Conservation (phyloP, 2,888 invertebrate genomes). For the Acholoe squamosa region DNA sequence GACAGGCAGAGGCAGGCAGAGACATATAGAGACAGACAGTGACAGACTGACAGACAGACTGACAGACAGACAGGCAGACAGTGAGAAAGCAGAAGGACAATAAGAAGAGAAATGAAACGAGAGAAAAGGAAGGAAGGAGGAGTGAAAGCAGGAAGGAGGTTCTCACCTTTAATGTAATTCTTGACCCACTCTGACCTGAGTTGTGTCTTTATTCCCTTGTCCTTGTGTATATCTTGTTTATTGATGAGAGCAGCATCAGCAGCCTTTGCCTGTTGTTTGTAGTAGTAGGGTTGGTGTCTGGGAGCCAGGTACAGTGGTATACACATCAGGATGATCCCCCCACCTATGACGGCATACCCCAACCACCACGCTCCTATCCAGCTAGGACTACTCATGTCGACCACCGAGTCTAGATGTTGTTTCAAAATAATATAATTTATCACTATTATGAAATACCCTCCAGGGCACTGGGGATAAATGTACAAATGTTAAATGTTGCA, state of each 20-base stretch:
- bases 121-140: too few species aligned
- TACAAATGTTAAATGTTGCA: too few species aligned
- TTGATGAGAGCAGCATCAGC: neutral
- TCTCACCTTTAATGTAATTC: neutral
- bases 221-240: neutral
- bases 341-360: slow-evolving; percentile 59
- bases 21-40: too few species aligned
- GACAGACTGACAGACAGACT: too few species aligned
- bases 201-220: neutral
- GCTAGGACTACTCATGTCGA: neutral
- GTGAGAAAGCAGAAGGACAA: too few species aligned
- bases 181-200: neutral
- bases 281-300: slow-evolving; percentile 2
- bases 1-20: too few species aligned
- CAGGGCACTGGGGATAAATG: too few species aligned
- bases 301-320: slow-evolving; percentile 59
- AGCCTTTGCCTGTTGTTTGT: neutral
- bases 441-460: too few species aligned
- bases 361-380: slow-evolving; percentile 65
- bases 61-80: too few species aligned
- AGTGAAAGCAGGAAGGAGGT: too few species aligned
- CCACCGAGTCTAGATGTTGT: slow-evolving; percentile 6
- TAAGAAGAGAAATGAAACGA: too few species aligned
- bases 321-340: slow-evolving; percentile 13
- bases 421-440: too few species aligned